Conservation (phyloP, 2,113 vertebrate species). For the Limanda limanda region DNA sequence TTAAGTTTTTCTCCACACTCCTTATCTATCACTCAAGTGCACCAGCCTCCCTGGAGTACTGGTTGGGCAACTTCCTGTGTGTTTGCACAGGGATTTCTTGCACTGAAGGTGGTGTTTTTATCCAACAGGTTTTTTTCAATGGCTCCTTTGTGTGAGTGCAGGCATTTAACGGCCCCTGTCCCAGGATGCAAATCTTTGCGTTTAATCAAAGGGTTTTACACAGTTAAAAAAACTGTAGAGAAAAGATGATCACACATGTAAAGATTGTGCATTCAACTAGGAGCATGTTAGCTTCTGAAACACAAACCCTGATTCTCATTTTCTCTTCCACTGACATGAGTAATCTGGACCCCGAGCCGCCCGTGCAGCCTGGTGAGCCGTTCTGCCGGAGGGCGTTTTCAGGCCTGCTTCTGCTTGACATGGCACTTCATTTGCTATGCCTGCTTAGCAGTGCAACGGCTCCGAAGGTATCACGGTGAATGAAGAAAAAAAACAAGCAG, state of each 20-base stretch:
- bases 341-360: conserved; percentile 55
- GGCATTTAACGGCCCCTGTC: not conserved
- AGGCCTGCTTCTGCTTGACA: conserved; percentile 62
- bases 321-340: conserved; percentile 62
- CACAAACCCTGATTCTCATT: conserved; percentile 57
- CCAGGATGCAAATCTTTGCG: not conserved
- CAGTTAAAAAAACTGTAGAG: not conserved
- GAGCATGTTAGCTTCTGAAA: conserved; percentile 1
- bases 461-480: conserved; percentile 33
- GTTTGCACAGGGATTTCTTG: conserved; percentile 46
- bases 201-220: not conserved
- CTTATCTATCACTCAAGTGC: conserved; percentile 36
- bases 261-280: not conserved
- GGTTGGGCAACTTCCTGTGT: conserved; percentile 41
- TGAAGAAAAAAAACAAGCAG: conserved; percentile 21
- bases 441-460: conserved; percentile 34
- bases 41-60: conserved; percentile 22
- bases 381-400: conserved; percentile 46
- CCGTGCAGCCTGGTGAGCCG: conserved; percentile 60
- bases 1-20: not conserved
- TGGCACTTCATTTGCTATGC: conserved; percentile 52
- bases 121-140: conserved; percentile 17
- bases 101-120: conserved; percentile 18
- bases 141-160: not conserved
- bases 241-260: not conserved